Evolutionary conservation across 1,140 invertebrate species (phyloP).

Genomic region (Bombus soroeensis): DNA sequence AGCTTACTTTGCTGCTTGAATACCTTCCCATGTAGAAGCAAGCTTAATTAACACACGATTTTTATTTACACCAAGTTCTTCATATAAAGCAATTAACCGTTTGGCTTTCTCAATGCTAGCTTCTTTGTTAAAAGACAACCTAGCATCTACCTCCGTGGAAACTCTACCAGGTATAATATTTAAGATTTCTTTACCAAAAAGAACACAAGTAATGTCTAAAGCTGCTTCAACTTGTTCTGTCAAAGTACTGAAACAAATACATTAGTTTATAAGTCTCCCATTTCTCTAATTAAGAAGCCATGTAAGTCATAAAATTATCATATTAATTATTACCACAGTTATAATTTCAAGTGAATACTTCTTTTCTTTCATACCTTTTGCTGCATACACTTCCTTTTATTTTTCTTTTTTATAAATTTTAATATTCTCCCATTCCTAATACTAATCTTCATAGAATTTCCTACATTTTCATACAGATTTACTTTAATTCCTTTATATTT

Average conservation of each 20-base stretch:
- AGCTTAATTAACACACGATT: slow-evolving; percentile 98
- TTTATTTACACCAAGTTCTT: slow-evolving; percentile 94
- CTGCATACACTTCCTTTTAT: slow-evolving; percentile 1
- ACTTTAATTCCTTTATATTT: slow-evolving; percentile 22
- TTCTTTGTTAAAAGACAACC: slow-evolving; percentile 97
- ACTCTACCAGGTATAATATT: slow-evolving; percentile 99
- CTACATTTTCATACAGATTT: slow-evolving; percentile 10
- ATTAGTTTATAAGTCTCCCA: slow-evolving; percentile 29
- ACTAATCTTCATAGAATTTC: slow-evolving; percentile 19
- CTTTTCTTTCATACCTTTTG: slow-evolving; percentile 1
- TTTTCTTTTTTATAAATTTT: slow-evolving; percentile 32
- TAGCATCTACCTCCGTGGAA: slow-evolving; percentile 99
- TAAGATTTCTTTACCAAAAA: slow-evolving; percentile 98
- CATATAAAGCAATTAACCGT: slow-evolving; percentile 95
- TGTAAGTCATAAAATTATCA: background rate
- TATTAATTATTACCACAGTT: slow-evolving; percentile 24
- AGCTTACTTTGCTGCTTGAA: slow-evolving; percentile 95
- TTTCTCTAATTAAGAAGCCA: background rate
- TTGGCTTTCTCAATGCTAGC: slow-evolving; percentile 95
- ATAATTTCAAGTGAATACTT: background rate
- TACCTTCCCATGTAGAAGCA: slow-evolving; percentile 99
- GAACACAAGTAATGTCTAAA: slow-evolving; percentile 96
- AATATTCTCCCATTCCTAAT: slow-evolving; percentile 15
- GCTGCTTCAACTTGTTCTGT: slow-evolving; percentile 90
- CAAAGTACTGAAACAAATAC: slow-evolving; percentile 83